Conservation (phyloP, 2,888 invertebrate genomes). For the Phymatocera aterrima region DNA sequence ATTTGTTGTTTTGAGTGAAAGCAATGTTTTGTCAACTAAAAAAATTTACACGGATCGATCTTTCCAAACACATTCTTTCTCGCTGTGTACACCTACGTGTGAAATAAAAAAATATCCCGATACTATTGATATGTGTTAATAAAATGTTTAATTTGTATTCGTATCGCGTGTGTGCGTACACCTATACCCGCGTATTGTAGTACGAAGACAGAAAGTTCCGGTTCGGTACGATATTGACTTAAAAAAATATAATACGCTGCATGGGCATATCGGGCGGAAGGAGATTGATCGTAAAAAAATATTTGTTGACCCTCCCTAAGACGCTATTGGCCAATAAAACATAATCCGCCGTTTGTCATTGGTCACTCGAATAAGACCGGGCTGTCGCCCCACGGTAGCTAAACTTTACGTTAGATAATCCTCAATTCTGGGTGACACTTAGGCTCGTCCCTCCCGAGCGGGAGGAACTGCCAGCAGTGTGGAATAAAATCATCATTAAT, state of each 20-base stretch:
- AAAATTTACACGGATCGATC: too few relatives aligned
- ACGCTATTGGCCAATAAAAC: slow-evolving; percentile 22
- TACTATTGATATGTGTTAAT: too few relatives aligned
- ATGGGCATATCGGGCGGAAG: neutral
- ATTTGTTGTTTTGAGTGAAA: too few relatives aligned
- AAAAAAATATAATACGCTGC: neutral
- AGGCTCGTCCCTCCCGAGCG: slow-evolving; percentile 14
- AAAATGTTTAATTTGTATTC: too few relatives aligned
- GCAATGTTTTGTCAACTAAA: too few relatives aligned
- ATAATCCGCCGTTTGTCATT: slow-evolving; percentile 38
- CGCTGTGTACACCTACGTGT: too few relatives aligned
- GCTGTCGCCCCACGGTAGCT: slow-evolving; percentile 22
- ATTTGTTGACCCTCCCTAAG: slow-evolving; percentile 18
- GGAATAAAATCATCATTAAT: slow-evolving; percentile 59
- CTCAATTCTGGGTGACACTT: slow-evolving; percentile 37
- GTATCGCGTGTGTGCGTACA: too few relatives aligned
- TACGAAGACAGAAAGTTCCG: too few relatives aligned
- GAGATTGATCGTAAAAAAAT: slow-evolving; percentile 35
- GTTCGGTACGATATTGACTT: too few relatives aligned
- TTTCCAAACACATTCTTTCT: too few relatives aligned
- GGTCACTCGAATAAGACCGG: slow-evolving; percentile 23
- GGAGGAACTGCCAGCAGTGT: slow-evolving; percentile 32
- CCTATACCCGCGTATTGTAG: too few relatives aligned
- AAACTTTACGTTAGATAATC: slow-evolving; percentile 43
- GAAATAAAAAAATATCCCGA: too few relatives aligned